Evolutionary conservation across 2,797 vertebrate species (phyloP), one percentile per base, ranked within the genome.

Genomic region (Eulemur mongoz): DNA sequence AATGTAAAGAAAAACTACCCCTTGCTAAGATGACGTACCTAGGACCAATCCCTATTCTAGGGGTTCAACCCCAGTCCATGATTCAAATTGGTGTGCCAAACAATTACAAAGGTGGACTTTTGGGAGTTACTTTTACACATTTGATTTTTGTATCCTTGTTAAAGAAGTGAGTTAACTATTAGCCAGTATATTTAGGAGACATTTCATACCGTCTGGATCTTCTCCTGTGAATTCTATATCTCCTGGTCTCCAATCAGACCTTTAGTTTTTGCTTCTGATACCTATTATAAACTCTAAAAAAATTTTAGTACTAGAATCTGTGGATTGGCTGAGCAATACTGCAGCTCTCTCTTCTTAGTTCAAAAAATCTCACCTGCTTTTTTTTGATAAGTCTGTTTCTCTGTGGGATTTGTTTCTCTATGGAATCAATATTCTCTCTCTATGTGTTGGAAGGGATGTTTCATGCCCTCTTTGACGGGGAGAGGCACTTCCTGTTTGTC

Each of bases 251-350:
- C 75, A 72, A 3, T 73, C n/a, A 91, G 35, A 48, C 82, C 38
- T 83, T 89, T 82, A 67, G n/a, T 92, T 65, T 10, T 95, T 96
- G 75, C 32, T 70, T 80, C 15, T 86, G 35, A 76, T 43, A 50
- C 23, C 90, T 89, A 48, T 32, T 89, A 48, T 50, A 82, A 91
- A n/a, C n/a, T 85, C 25, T 38, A 88, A 84, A 93, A 91, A 90
- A 84, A 45, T 57, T 78, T 79, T 84, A 90, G 57, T 82, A 30
- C 94, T 91, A 43, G 7, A 83, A 25, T 80, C 50, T 93, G 48
- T 81, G 52, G 52, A 63, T 43, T 89, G 54, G 22, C 40, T 85
- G 45, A 89, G 12, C 6, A 48, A 27, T 69, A 52, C n/a, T 54
- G 20, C 7, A 93, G 14, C 1, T 84, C 69, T 87, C 17, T 57